Percentiles rank a stretch among this genome's conserved stretches.
Conservation (phyloP, 2,113 vertebrate species). For the Laticauda colubrina region DNA sequence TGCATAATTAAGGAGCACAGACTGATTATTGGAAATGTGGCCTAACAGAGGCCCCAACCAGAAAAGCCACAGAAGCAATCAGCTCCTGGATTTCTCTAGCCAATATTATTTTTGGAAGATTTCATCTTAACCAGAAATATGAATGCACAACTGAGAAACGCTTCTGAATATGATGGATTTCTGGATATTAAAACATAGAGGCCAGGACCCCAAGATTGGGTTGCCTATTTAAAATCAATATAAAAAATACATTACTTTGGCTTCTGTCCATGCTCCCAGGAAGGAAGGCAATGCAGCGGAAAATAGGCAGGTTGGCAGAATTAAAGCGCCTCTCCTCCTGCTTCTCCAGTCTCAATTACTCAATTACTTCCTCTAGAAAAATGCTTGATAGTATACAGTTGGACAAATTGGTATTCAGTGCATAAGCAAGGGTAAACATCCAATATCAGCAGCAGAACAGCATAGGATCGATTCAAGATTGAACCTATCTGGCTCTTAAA, state of each 20-base stretch:
- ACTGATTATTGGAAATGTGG: constrained; percentile 68
- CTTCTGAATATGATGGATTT: constrained; percentile 67
- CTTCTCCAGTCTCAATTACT: neutral
- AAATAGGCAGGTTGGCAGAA: neutral
- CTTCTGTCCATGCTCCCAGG: neutral
- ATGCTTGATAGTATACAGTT: neutral
- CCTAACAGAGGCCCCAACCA: constrained; percentile 57
- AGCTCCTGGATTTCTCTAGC: constrained; percentile 71
- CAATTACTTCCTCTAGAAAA: neutral
- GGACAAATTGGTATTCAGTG: neutral
- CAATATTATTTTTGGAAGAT: constrained; percentile 76
- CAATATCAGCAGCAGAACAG: neutral
- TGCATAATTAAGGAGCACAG: constrained; percentile 68
- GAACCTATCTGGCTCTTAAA: neutral
- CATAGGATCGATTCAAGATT: neutral
- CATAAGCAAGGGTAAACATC: neutral
- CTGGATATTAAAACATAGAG: constrained; percentile 62
- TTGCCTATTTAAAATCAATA: constrained; percentile 25
- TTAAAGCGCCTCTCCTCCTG: neutral
- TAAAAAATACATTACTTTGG: neutral
- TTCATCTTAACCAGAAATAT: constrained; percentile 70
- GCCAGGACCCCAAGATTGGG: neutral
- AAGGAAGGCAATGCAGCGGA: neutral
- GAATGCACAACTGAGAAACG: constrained; percentile 70
- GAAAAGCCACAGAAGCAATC: constrained; percentile 73